Conservation (phyloP, 2,797 vertebrate genomes). For the Syncerus caffer region DNA sequence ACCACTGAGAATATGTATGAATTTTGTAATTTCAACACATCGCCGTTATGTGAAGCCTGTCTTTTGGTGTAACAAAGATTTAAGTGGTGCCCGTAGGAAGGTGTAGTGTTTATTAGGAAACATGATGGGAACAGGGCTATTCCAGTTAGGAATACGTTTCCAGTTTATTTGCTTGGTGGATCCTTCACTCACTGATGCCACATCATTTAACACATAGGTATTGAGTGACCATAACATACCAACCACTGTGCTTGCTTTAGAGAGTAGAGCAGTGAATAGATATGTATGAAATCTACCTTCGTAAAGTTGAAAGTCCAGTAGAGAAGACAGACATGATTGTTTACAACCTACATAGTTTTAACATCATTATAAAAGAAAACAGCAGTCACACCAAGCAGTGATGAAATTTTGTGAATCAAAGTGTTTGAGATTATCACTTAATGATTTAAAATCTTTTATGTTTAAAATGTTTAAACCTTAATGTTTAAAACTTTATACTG, state of each 20-base stretch:
- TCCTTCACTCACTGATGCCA: background rate
- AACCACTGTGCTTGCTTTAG: background rate
- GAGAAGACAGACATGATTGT: background rate
- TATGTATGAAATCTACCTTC: accelerated
- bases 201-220: background rate
- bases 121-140: background rate
- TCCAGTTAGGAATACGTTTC: background rate
- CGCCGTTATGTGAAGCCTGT: background rate
- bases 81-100: background rate
- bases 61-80: background rate
- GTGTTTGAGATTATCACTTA: background rate
- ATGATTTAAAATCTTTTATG: background rate
- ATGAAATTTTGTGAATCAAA: background rate
- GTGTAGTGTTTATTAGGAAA: background rate
- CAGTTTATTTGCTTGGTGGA: background rate
- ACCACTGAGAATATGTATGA: background rate
- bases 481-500: background rate
- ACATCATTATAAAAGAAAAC: background rate
- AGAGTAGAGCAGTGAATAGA: background rate
- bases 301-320: background rate
- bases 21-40: background rate
- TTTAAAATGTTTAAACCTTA: background rate
- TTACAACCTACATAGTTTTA: background rate
- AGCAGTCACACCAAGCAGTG: background rate
- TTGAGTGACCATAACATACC: background rate